Conservation (phyloP, 2,113 vertebrate species). For the Mormyrus iriodes region DNA sequence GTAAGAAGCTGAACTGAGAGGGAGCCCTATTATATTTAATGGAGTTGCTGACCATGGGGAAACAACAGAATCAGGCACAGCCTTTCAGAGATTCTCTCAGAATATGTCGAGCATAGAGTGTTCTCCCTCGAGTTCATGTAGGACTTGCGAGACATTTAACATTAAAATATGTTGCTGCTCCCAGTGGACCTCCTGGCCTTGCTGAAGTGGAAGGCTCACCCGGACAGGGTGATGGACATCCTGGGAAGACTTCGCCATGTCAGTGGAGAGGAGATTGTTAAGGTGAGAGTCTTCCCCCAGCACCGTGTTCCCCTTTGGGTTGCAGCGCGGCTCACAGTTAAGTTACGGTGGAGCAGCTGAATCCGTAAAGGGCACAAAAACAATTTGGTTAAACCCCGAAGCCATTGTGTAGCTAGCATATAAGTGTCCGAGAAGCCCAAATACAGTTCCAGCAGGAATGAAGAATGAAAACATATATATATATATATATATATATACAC, state of each 20-base stretch:
- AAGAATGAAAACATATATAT: not conserved
- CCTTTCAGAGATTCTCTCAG: not conserved
- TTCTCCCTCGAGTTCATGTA: not conserved
- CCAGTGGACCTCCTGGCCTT: conserved; percentile 88
- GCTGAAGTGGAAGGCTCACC: conserved; percentile 94
- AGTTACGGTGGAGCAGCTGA: not conserved
- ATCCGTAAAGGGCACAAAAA: not conserved
- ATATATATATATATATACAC: too few species aligned
- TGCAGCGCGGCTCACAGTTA: not conserved
- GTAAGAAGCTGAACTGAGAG: not conserved
- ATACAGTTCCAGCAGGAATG: not conserved
- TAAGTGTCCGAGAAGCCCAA: not conserved
- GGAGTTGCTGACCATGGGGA: not conserved
- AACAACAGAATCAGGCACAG: not conserved
- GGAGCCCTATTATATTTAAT: not conserved
- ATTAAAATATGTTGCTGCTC: conserved; percentile 29
- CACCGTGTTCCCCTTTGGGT: not conserved
- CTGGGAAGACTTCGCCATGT: conserved; percentile 84
- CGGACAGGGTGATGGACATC: conserved; percentile 91
- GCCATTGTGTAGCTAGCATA: not conserved
- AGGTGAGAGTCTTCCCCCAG: conserved; percentile 59
- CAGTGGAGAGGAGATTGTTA: conserved; percentile 94
- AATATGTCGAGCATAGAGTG: not conserved
- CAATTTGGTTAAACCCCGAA: not conserved
- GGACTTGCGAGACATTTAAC: not conserved